These are phyloP conservation scores for Acronicta leporina DNA, from an alignment of 2,888 invertebrate species.

Conservation along the genomic window DNA sequence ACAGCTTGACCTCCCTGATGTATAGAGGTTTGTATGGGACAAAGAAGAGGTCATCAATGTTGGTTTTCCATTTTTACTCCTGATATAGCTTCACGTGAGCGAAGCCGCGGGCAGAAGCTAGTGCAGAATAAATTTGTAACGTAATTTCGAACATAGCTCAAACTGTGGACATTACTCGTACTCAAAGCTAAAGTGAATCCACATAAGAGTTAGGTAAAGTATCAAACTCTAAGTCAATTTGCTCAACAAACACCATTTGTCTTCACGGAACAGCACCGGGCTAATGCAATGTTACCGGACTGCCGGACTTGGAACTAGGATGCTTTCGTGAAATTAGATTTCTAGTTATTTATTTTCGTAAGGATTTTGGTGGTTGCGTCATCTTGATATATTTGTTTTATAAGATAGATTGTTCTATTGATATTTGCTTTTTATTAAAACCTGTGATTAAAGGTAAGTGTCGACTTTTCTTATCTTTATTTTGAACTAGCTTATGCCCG, in stretches of 20 bases:
- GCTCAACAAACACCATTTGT: conserved; percentile 65
- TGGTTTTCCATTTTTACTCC: no score
- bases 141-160: conserved; percentile 43
- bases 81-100: no score
- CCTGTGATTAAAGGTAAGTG: no score
- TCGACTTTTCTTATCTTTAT: no score
- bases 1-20: no score
- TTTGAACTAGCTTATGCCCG: no score
- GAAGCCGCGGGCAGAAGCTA: no score
- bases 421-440: neutral
- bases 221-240: conserved; percentile 65
- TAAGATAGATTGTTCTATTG: conserved; percentile 1
- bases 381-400: neutral
- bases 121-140: no score
- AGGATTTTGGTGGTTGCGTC: conserved; percentile 21
- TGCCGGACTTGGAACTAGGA: conserved; percentile 40
- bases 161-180: conserved; percentile 48
- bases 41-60: no score
- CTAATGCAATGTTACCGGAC: conserved; percentile 57
- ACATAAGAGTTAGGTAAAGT: conserved; percentile 62
- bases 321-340: conserved; percentile 42
- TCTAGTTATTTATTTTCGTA: conserved; percentile 31
- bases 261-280: conserved; percentile 48
- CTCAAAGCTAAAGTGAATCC: conserved; percentile 47
- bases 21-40: no score